Base-by-base conservation (phyloP, 2,113 vertebrate species). In the Monopterus albus region DNA sequence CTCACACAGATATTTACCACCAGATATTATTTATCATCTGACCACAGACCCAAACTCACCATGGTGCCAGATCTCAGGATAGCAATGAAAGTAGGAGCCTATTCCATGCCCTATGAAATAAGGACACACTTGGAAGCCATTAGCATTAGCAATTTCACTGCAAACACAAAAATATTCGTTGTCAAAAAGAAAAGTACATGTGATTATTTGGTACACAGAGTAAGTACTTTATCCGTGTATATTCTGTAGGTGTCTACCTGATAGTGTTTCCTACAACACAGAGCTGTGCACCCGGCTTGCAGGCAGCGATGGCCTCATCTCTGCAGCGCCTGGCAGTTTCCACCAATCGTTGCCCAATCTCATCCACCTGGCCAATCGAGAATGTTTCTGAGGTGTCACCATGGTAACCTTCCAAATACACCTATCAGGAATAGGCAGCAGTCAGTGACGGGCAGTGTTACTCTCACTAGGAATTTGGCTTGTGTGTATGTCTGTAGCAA, bases 301-400 rank as follows among this genome's bases (percentile, higher is more conserved):
- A 99, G 52, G 91, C 94, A 65, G 94, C 92, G 75, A 99, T 96
- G 72, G 97, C 98, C 91, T 97, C 94, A 81, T 98, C 96, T 93
- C 98, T 92, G 81, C 96, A 98, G 87, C 91, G 92, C 87, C 92
- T 94, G 71, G 97, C 96, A 40, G 95, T 93, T 86, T 95, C 95
- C 11, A 94, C 97, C 93, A 94, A 89, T 86, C 88, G 94, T 92
- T 87, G 89, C 75, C 96, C 97, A 80, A 80, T 78, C 81, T 96
- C 93, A 82, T 98, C 95, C 83, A 97, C 98, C 78, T 88, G 91
- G 81, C 97, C 97, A 82, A 98, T 93, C 87, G 97, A 82, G 93
- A 98, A 97, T 6, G 97, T 99, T 92, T 99, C 97, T 25, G 98
- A 98, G 36, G 97, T 99, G 86, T 99, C 98, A 67, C 98, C 98